These are phyloP conservation scores for Pemphigus obesinymphae DNA, from an alignment of 1,140 invertebrate species.

Conservation along the genomic window DNA sequence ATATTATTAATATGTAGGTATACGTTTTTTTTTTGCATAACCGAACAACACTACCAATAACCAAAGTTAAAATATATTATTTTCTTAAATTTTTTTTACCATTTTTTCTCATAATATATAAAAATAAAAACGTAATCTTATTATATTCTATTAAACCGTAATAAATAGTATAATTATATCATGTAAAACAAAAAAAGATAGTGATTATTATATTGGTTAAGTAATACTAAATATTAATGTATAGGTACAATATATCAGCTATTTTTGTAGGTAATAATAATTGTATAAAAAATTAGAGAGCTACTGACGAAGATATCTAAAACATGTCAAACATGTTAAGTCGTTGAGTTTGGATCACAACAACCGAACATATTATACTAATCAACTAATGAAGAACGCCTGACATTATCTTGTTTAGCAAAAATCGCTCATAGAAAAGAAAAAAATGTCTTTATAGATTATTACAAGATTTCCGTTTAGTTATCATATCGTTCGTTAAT, in stretches of 20 bases:
- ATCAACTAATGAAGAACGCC: not conserved
- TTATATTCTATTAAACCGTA: not conserved
- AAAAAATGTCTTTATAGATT: too few relatives aligned
- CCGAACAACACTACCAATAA: not conserved
- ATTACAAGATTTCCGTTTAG: too few relatives aligned
- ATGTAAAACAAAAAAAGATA: not conserved
- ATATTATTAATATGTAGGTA: too few relatives aligned
- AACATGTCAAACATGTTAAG: not conserved
- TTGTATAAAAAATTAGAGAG: not conserved
- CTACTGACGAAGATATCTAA: not conserved
- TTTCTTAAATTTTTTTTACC: not conserved
- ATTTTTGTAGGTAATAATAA: not conserved
- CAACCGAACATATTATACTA: not conserved
- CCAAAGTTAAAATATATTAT: not conserved
- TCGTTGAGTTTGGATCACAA: not conserved
- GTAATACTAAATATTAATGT: constrained; percentile 1
- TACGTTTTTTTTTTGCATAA: not conserved
- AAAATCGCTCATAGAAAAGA: too few relatives aligned
- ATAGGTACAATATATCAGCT: too few relatives aligned
- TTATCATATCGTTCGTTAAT: too few relatives aligned
- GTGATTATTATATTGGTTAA: not conserved
- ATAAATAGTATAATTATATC: not conserved
- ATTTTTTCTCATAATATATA: not conserved
- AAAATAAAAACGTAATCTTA: not conserved
- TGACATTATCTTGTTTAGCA: too few relatives aligned